A percentile compares a stretch with the other conserved stretches of the same genome.
These are phyloP conservation scores for Amblyteles armatorius DNA, from an alignment of 2,888 invertebrate genomes.

Conservation along the genomic window DNA sequence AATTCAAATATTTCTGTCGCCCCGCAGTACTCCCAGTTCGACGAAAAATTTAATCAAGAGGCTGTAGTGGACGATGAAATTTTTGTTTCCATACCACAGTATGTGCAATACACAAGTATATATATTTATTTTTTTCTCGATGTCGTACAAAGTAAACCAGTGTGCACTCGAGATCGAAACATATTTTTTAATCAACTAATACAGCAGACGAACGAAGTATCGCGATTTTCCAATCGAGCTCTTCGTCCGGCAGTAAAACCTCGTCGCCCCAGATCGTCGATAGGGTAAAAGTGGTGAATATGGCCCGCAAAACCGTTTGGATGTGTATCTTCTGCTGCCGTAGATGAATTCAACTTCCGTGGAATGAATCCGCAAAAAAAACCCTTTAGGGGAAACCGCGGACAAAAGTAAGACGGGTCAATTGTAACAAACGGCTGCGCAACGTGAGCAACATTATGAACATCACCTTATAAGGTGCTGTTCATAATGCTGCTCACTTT, in stretches of 20 bases:
- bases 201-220: neutral
- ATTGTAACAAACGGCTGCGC: no score
- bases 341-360: no score
- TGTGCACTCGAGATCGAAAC: conserved; percentile 1
- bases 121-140: neutral
- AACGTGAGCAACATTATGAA: no score
- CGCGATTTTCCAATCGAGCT: neutral
- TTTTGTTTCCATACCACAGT: conserved; percentile 16
- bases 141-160: neutral
- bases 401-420: no score
- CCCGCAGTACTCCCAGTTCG: conserved; percentile 38
- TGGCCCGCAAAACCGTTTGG: no score
- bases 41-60: conserved; percentile 63
- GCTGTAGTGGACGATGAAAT: conserved; percentile 49
- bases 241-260: neutral
- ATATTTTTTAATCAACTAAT: conserved; percentile 6
- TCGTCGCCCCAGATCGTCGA: neutral
- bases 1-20: conserved; percentile 59
- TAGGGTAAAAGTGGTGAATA: no score
- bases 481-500: no score
- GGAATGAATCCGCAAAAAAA: no score
- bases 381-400: no score
- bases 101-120: neutral
- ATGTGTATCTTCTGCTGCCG: no score
- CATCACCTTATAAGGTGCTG: no score